These are phyloP conservation scores for Eulemur mongoz DNA, from an alignment of 2,797 vertebrate species.

Conservation along the genomic window DNA sequence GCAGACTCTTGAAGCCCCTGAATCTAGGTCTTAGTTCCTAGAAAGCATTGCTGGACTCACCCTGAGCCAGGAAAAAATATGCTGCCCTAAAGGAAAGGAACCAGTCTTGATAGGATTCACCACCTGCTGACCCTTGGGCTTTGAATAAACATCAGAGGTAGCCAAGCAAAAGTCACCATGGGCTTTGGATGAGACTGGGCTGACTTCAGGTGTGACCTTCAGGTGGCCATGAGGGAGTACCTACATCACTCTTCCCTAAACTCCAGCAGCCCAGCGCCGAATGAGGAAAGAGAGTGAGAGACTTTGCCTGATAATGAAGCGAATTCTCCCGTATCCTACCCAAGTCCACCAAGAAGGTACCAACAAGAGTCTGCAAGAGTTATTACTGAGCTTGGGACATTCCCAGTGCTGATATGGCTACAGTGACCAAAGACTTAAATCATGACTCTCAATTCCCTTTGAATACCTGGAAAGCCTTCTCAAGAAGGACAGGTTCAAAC, in stretches of 20 bases:
- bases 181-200: neutral
- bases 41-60: neutral
- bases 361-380: neutral
- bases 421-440: neutral
- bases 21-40: neutral
- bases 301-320: neutral
- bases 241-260: neutral
- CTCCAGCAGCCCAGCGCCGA: neutral
- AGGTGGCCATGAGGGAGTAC: neutral
- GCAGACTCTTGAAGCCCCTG: neutral
- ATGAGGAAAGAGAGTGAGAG: neutral
- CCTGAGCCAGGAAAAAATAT: neutral
- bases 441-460: neutral
- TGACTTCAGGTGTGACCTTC: neutral
- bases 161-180: neutral
- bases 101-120: neutral
- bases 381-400: neutral
- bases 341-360: neutral
- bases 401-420: neutral
- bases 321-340: too few species aligned
- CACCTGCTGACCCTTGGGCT: neutral
- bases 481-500: neutral
- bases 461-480: neutral
- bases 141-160: neutral
- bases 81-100: neutral